Percentiles rank a stretch among this genome's conserved stretches.
These are phyloP conservation scores for Wasmannia auropunctata DNA, from an alignment of 1,140 invertebrate species.

Conservation along the genomic window DNA sequence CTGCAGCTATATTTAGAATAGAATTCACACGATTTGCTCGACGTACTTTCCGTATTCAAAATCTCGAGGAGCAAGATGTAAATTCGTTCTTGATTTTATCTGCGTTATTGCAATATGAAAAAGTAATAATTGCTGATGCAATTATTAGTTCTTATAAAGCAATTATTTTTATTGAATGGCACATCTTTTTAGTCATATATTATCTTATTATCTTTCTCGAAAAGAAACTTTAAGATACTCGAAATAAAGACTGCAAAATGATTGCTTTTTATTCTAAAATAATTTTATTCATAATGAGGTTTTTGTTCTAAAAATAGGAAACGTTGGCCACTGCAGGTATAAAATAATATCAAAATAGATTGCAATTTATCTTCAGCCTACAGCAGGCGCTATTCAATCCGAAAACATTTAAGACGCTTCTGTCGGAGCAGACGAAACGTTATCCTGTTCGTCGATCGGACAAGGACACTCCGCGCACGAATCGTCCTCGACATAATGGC, in stretches of 20 bases:
- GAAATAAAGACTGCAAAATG: background rate
- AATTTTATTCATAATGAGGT: constrained; percentile 18
- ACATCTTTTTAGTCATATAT: background rate
- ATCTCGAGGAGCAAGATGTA: background rate
- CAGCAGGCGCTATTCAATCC: background rate
- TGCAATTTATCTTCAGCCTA: background rate
- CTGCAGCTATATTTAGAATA: background rate
- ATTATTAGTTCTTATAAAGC: background rate
- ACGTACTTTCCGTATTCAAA: background rate
- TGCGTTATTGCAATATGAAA: background rate
- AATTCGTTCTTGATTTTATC: background rate
- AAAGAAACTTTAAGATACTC: background rate
- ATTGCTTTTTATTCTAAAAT: background rate
- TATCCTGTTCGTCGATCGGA: background rate
- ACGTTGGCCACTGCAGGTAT: background rate
- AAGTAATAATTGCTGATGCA: background rate
- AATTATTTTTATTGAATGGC: no score
- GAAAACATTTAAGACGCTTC: background rate
- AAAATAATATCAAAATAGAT: background rate
- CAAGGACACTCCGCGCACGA: constrained; percentile 22
- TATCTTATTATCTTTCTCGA: background rate
- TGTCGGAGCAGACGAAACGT: background rate
- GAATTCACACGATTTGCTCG: background rate
- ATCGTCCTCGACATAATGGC: constrained; percentile 82
- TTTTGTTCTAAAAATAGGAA: background rate